phyloP scores from a whole-genome alignment of 2,113 vertebrate genomes.

The Glareola pratincola region DNA sequence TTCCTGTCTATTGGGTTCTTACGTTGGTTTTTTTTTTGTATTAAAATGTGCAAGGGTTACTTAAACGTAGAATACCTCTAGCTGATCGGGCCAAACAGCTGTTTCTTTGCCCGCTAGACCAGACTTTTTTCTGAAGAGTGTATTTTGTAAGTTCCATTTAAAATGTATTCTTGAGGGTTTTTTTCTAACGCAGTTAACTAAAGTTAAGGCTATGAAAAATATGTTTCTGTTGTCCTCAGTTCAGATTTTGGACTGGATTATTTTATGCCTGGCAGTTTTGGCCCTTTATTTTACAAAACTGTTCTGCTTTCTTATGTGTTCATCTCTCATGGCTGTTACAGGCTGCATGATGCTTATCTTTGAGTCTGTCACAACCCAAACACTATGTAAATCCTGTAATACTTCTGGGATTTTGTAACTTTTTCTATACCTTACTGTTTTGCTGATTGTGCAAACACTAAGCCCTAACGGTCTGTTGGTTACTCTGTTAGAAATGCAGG shows the following conservation, averaged over 20 bases:
- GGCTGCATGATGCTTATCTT: background rate
- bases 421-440: background rate
- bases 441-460: background rate
- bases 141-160: background rate
- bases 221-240: background rate
- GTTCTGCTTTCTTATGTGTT: background rate
- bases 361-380: background rate
- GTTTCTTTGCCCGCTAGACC: background rate
- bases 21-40: background rate
- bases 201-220: background rate
- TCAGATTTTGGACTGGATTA: background rate
- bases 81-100: background rate
- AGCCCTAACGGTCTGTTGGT: background rate
- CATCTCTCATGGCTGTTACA: background rate
- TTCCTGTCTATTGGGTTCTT: background rate
- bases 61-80: background rate
- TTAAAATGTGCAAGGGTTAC: background rate
- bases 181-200: background rate
- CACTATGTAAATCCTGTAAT: background rate
- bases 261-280: background rate
- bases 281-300: background rate
- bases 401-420: background rate
- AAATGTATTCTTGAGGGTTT: background rate
- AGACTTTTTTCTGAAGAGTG: constrained; percentile 1
- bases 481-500: background rate